Base-by-base conservation (phyloP, 2,888 invertebrate genomes). In the Penaeus monodon region DNA sequence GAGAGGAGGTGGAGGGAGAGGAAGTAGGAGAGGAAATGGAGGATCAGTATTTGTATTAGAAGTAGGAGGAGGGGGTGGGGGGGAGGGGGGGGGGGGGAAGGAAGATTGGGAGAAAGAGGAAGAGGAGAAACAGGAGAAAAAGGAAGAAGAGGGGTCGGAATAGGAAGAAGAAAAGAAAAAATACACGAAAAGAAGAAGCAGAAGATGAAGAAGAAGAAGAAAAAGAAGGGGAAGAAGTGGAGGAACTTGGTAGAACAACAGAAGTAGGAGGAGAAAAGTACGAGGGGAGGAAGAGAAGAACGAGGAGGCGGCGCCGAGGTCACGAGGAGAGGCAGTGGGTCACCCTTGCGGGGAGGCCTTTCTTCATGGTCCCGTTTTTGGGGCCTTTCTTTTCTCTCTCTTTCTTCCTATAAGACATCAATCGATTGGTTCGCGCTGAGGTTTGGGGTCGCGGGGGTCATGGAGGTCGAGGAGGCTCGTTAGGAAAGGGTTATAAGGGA, bases 331-430 rank as follows among this genome's bases (percentile, higher is more conserved):
- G 49, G 27, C 57, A 57, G 49, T 27, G 57, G 49, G 44, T 76
- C 49, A 44, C 76, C 76, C 76, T 57, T 44, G 49, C 76, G 57
- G 76, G 57, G 49, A 76, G 76, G 76, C 57, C 44, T 76, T 38
- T 49, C 49, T 57, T 12, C 27, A 76, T 27, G 24, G 24, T 66
- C 17, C 8, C 63, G 33, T 20, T 24, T 10, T 7, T 44, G 63
- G 63, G n/a, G n/a, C n/a, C n/a, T n/a, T n/a, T 3, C 29, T 64
- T 27, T 63, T 17, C 63, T 64, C 20, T 12, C 79, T 64, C 63
- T 33, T n/a, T 29, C 63, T 29, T 64, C 33, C 63, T 38, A 38
- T 38, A 38, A 38, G 38, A 38, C 38, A 38, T 38, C 38, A 6
- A 38, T 38, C 38, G 38, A 38, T 38, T 38, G 38, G 38, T 38